Evolutionary conservation across 2,113 vertebrate species (phyloP).

Genomic region (Platysternon megacephalum): DNA sequence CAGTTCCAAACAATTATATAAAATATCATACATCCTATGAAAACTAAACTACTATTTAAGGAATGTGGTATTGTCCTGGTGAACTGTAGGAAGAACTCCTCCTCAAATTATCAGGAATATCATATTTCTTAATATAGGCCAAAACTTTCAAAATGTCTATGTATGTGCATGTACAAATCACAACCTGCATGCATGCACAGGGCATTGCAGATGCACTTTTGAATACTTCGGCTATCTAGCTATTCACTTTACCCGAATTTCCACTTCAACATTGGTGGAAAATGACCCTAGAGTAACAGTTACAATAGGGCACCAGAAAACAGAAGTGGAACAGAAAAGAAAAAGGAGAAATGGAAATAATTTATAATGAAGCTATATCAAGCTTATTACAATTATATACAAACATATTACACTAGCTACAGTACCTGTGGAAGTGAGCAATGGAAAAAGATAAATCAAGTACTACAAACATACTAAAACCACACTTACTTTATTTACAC

Average conservation of each 20-base stretch:
- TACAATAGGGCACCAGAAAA: background rate
- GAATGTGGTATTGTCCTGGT: background rate
- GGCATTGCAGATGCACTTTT: background rate
- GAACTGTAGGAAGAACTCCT: background rate
- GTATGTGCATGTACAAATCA: background rate
- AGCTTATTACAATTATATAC: background rate
- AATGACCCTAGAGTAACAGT: background rate
- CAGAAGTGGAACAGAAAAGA: background rate
- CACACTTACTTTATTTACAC: constrained; percentile 94
- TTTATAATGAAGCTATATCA: background rate
- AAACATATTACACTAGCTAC: background rate
- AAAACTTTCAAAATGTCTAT: background rate
- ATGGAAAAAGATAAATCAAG: background rate
- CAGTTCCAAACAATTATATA: background rate
- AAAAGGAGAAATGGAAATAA: background rate
- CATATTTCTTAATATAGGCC: background rate
- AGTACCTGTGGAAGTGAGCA: background rate
- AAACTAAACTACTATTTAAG: background rate
- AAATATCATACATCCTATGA: background rate
- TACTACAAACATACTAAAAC: background rate
- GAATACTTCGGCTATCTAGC: background rate
- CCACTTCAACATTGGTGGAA: background rate
- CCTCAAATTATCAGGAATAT: background rate
- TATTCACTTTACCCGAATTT: background rate
- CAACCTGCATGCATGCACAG: background rate